A percentile compares a stretch with the other conserved stretches of the same genome.
These are phyloP conservation scores for Drosophila azteca DNA, from an alignment of 1,140 invertebrate genomes.

Conservation along the genomic window DNA sequence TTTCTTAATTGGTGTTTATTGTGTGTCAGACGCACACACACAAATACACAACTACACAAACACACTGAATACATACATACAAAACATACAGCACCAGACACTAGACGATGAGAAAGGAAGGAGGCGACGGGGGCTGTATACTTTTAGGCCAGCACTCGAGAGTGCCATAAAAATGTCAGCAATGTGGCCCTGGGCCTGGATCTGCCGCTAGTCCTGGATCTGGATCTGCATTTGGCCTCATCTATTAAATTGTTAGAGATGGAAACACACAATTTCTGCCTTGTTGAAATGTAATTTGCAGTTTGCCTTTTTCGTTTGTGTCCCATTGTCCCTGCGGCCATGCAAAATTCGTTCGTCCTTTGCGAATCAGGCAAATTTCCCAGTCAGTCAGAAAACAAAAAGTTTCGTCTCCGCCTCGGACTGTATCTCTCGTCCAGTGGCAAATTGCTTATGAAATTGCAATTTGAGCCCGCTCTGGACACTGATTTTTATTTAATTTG, in stretches of 20 bases:
- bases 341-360: neutral
- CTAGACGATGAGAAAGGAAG: conserved; percentile 5
- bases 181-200: conserved; percentile 15
- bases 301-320: conserved; percentile 33
- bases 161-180: conserved; percentile 80
- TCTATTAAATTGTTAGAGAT: conserved; percentile 60
- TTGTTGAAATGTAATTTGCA: conserved; percentile 74
- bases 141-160: conserved; percentile 46
- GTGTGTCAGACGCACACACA: conserved; percentile 70
- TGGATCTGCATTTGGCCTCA: conserved; percentile 12
- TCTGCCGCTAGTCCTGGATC: conserved; percentile 12
- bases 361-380: neutral
- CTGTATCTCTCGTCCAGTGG: conserved; percentile 38
- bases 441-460: conserved; percentile 83
- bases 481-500: conserved; percentile 80
- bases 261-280: conserved; percentile 35
- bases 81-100: conserved; percentile 24
- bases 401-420: conserved; percentile 6
- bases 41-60: conserved; percentile 15
- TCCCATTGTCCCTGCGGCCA: neutral
- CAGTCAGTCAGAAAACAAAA: conserved; percentile 10
- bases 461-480: conserved; percentile 72
- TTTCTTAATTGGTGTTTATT: conserved; percentile 82
- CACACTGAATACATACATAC: conserved; percentile 36
- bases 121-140: neutral